phyloP scores from a whole-genome alignment of 1,140 invertebrate genomes.

The Argopecten irradians region DNA sequence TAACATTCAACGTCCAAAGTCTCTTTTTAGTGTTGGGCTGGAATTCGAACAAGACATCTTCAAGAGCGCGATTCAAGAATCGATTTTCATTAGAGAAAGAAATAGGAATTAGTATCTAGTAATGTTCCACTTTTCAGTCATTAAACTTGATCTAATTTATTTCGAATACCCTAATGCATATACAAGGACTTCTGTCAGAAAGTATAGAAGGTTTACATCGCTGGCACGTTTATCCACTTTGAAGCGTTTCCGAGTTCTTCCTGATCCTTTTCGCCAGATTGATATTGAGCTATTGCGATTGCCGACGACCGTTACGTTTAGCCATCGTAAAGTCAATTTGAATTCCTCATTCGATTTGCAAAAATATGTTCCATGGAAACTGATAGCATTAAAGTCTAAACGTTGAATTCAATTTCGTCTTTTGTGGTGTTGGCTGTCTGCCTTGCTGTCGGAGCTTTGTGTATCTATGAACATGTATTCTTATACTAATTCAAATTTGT shows the following conservation, averaged over 20 bases:
- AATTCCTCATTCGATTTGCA: slow-evolving; percentile 10
- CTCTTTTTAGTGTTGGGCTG: not conserved
- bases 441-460: not conserved
- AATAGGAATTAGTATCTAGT: not conserved
- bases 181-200: not conserved
- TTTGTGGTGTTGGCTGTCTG: not conserved
- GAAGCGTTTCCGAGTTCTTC: not conserved
- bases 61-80: not conserved
- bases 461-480: slow-evolving; percentile 3
- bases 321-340: not conserved
- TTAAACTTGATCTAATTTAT: slow-evolving; percentile 19
- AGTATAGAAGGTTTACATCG: not conserved
- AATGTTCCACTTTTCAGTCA: not conserved
- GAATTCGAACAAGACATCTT: not conserved
- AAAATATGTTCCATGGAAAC: not conserved
- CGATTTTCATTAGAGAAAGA: not conserved
- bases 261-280: not conserved
- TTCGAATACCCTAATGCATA: not conserved
- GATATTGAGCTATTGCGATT: not conserved
- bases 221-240: not conserved
- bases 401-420: not conserved
- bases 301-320: not conserved
- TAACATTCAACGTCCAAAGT: not conserved
- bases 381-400: slow-evolving; percentile 18
- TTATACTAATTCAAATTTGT: slow-evolving; percentile 13